Conservation (phyloP, 2,888 invertebrate genomes). For the Steinernema hermaphroditum region DNA sequence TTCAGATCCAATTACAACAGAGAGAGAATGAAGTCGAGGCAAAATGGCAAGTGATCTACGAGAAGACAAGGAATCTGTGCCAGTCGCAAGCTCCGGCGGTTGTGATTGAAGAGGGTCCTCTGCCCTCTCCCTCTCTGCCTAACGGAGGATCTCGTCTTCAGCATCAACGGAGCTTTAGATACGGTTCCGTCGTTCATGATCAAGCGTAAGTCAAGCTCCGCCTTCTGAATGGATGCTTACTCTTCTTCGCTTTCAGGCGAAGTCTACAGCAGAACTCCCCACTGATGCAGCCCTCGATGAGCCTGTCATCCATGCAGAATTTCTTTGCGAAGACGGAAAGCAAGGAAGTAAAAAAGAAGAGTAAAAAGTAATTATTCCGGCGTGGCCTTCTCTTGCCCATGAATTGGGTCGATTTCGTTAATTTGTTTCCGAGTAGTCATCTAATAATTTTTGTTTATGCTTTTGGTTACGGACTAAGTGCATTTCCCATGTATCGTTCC, state of each 20-base stretch:
- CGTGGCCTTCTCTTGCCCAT: constrained; percentile 12
- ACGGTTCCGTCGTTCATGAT: constrained; percentile 5
- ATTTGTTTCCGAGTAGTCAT: constrained; percentile 2
- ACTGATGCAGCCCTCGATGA: background rate
- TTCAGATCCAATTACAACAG: constrained; percentile 12
- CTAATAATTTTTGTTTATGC: constrained; percentile 15
- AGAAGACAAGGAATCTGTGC: background rate
- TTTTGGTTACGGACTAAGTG: constrained; percentile 25
- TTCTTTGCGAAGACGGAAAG: constrained; percentile 13
- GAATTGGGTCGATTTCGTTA: background rate
- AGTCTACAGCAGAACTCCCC: constrained; percentile 16
- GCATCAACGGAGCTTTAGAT: constrained; percentile 12
- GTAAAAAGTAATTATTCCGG: background rate
- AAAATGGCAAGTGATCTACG: constrained; percentile 14
- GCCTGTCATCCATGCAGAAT: constrained; percentile 19
- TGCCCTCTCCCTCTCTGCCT: background rate
- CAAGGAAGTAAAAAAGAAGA: constrained; percentile 21
- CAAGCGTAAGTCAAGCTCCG: constrained; percentile 24
- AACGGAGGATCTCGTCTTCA: constrained; percentile 23
- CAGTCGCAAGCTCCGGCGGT: background rate
- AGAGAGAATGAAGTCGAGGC: background rate
- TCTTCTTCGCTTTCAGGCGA: no score
- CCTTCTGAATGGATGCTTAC: no score
- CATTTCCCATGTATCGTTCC: constrained; percentile 22
- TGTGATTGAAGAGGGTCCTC: constrained; percentile 17